phyloP scores from a whole-genome alignment of 2,888 invertebrate genomes.

The Himalopsyche tibetana region DNA sequence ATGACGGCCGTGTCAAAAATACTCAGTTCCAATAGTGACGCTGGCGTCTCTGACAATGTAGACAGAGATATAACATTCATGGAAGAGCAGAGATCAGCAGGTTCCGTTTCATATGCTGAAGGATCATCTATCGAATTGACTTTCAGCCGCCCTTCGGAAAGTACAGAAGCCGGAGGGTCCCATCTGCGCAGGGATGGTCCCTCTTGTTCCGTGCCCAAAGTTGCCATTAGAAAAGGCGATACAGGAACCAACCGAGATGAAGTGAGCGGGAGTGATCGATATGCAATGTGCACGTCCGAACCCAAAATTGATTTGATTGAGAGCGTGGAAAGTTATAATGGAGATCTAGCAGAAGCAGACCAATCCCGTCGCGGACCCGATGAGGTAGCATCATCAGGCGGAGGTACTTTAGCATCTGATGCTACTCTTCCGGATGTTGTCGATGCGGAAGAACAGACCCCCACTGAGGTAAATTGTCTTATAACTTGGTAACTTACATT shows the following conservation, averaged over 20 bases:
- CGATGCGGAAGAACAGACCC: conserved; percentile 75
- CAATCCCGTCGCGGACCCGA: conserved; percentile 78
- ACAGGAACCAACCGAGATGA: conserved; percentile 43
- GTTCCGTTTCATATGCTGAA: conserved; percentile 2
- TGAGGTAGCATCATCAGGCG: conserved; percentile 61
- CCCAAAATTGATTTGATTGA: conserved; percentile 74
- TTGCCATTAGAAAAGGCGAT: not conserved
- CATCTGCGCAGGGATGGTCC: not conserved
- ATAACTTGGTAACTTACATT: not conserved
- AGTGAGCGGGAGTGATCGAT: conserved; percentile 33
- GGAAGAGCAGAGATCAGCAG: not conserved
- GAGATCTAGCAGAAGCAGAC: conserved; percentile 88
- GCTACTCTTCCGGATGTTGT: conserved; percentile 75
- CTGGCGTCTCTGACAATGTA: not conserved
- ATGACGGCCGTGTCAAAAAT: conserved; percentile 58
- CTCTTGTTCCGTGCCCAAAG: not conserved
- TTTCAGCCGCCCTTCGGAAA: not conserved
- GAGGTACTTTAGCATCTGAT: conserved; percentile 66
- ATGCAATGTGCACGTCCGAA: conserved; percentile 66
- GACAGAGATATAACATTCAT: not conserved
- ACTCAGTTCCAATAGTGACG: not conserved
- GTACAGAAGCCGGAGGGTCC: not conserved
- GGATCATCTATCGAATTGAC: not conserved
- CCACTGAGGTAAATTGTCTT: conserved; percentile 74
- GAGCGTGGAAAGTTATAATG: conserved; percentile 80